Evolutionary conservation across 2,888 invertebrate genomes (phyloP).

Genomic region (Watsonalla cultraria): DNA sequence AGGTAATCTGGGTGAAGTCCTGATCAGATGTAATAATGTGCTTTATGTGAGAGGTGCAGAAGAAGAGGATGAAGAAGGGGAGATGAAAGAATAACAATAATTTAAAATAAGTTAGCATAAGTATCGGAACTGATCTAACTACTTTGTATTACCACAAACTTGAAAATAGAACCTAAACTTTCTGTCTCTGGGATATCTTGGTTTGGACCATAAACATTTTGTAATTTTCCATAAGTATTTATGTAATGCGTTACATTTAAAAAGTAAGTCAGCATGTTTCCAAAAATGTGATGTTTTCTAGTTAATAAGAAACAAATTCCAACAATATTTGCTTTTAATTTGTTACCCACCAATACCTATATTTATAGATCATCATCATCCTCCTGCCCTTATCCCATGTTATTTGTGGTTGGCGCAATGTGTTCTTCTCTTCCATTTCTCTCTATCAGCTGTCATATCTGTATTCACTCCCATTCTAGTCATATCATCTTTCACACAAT

Average conservation of each 20-base stretch:
- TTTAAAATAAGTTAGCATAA: conserved; percentile 10
- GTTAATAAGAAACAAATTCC: conserved; percentile 1
- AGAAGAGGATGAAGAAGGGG: conserved; percentile 98
- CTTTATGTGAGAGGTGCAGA: conserved; percentile 96
- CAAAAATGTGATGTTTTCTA: neutral
- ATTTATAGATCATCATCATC: no score
- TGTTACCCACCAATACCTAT: neutral
- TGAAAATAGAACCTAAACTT: no score
- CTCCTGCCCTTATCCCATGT: no score
- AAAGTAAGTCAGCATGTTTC: conserved; percentile 1
- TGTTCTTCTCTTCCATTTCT: no score
- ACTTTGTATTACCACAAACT: neutral
- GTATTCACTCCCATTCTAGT: no score
- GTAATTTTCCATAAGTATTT: neutral
- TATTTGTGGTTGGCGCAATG: no score
- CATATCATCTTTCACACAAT: no score
- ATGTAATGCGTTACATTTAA: neutral
- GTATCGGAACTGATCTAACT: neutral
- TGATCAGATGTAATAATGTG: conserved; percentile 98
- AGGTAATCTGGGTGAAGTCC: conserved; percentile 96
- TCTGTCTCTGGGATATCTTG: no score
- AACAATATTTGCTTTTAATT: neutral
- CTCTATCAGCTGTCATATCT: no score
- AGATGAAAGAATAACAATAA: conserved; percentile 88
- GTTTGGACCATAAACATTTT: no score